Percentiles rank a stretch among this genome's conserved stretches.
Conservation (phyloP, 2,888 invertebrate genomes). For the Melitaea athalia region DNA sequence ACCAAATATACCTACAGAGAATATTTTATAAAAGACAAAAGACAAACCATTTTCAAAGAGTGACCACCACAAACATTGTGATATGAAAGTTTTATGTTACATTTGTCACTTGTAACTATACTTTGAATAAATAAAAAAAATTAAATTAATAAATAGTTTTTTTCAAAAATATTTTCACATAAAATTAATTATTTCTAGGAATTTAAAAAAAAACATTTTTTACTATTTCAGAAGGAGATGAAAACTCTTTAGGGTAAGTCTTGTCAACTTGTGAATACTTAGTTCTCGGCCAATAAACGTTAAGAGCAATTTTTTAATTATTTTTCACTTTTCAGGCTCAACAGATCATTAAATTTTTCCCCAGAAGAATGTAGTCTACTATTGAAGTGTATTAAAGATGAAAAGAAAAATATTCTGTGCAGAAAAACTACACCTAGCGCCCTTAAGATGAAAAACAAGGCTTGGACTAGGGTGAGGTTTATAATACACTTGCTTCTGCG, state of each 20-base stretch:
- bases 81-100: no score
- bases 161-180: not conserved
- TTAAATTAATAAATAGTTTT: no score
- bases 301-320: not conserved
- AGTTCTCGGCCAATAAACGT: not conserved
- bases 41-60: no score
- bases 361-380: slow-evolving; percentile 64
- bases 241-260: slow-evolving; percentile 18
- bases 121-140: no score
- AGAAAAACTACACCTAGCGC: slow-evolving; percentile 50
- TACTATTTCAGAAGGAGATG: slow-evolving; percentile 38
- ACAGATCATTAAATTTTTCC: slow-evolving; percentile 59
- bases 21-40: no score
- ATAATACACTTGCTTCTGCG: no score
- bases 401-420: slow-evolving; percentile 60
- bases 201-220: slow-evolving; percentile 1
- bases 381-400: slow-evolving; percentile 65
- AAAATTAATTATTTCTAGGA: not conserved
- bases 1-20: no score
- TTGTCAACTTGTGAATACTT: not conserved
- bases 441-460: slow-evolving; percentile 55
- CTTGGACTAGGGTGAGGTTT: slow-evolving; percentile 67
- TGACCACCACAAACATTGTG: no score
- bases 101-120: no score
- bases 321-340: slow-evolving; percentile 22